Base-by-base conservation (phyloP, 2,113 vertebrate species). In the Piliocolobus tephrosceles region DNA sequence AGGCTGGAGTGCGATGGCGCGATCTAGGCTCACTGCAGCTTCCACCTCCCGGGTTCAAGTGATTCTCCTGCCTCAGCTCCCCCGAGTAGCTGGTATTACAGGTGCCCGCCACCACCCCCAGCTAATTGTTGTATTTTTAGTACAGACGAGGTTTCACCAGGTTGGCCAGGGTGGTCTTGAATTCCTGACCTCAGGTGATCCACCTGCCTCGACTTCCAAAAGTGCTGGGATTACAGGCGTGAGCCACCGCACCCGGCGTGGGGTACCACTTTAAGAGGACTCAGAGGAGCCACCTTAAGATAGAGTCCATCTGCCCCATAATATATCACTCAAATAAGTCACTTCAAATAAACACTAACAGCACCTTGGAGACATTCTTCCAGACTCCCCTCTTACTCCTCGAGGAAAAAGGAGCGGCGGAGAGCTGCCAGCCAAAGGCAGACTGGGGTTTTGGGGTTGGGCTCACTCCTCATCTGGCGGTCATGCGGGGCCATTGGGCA, bases 331-430 rank as follows among this genome's bases (percentile, higher is more conserved):
- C 47, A 50, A 50, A 50, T 50, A 50, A 86, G 27, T 47, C 25
- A 83, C 40, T 17, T 40, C 43, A 64, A 75, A 90, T 85, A 47
- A 79, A 40, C 57, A 61, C 52, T 98, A 98, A 97, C 98, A 95
- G 96, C 82, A 80, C 78, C 1, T 88, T 86, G 96, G 84, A 95
- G 90, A 95, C 96, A 27, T 86, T 45, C 73, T 30, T 86, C 90
- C 92, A 91, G 94, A 92, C 91, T 78, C 92, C 64, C 30, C 57
- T 72, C 61, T 38, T 80, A 18, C 43, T 61, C 23, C 18, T 61
- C 66, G 8, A 50, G 68, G 57, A 68, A 88, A 83, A 86, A 38
- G 84, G 91, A n/a, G 87, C 87, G 88, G 84, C 84, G 57, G 98
- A 98, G 98, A 75, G 73, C 47, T 61, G 57, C 84, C 8, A 12